These are phyloP conservation scores for Sinonovacula constricta DNA, from an alignment of 1,140 invertebrate species.

Conservation along the genomic window DNA sequence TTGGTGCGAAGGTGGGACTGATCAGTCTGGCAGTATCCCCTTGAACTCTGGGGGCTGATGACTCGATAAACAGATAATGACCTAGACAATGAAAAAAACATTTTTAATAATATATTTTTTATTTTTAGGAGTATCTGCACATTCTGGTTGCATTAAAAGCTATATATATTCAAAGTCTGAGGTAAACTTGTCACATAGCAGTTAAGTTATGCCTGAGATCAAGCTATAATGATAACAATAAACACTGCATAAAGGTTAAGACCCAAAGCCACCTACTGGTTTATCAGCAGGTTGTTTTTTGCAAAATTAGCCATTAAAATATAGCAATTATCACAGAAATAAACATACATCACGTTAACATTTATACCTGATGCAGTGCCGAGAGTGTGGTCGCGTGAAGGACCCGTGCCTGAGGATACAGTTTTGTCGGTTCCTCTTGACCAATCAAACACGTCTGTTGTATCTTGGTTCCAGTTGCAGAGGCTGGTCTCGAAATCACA, in stretches of 20 bases:
- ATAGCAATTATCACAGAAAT: neutral
- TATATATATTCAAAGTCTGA: too few relatives aligned
- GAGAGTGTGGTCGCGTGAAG: slow-evolving; percentile 72
- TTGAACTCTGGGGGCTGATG: slow-evolving; percentile 67
- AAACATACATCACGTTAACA: slow-evolving; percentile 22
- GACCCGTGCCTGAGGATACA: slow-evolving; percentile 65
- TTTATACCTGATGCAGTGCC: slow-evolving; percentile 65
- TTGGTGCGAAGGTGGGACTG: slow-evolving; percentile 61
- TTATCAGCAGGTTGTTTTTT: too few relatives aligned
- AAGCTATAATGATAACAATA: too few relatives aligned
- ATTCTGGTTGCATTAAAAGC: too few relatives aligned
- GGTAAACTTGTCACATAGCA: too few relatives aligned
- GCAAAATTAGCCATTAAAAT: too few relatives aligned
- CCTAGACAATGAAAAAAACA: slow-evolving; percentile 44
- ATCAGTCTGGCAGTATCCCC: slow-evolving; percentile 68
- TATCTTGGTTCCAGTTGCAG: slow-evolving; percentile 87
- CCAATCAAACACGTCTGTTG: slow-evolving; percentile 88
- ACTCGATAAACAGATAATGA: slow-evolving; percentile 76
- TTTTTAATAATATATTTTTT: neutral
- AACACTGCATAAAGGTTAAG: too few relatives aligned
- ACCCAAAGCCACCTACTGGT: too few relatives aligned
- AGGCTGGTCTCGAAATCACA: slow-evolving; percentile 88
- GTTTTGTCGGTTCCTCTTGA: slow-evolving; percentile 81
- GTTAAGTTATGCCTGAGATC: too few relatives aligned
- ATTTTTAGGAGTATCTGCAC: neutral